These are phyloP conservation scores for Diuraphis noxia DNA, from an alignment of 1,140 invertebrate species.

Conservation along the genomic window DNA sequence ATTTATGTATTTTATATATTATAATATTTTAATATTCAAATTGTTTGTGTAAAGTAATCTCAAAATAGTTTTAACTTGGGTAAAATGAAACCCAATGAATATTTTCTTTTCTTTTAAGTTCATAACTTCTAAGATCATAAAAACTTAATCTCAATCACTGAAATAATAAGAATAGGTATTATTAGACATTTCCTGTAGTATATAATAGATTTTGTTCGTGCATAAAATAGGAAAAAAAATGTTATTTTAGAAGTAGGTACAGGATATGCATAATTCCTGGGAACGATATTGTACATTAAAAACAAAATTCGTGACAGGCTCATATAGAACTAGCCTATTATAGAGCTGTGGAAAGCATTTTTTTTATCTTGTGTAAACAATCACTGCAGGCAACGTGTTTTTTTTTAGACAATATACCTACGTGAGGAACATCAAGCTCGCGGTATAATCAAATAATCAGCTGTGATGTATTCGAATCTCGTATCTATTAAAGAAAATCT, in stretches of 20 bases:
- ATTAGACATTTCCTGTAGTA: background rate
- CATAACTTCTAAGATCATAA: background rate
- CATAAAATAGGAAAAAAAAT: background rate
- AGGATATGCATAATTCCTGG: background rate
- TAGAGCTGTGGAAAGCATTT: background rate
- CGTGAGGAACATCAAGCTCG: background rate
- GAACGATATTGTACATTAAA: constrained; percentile 15
- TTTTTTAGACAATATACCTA: background rate
- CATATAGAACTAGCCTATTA: background rate
- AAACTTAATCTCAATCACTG: background rate
- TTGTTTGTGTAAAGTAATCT: no score
- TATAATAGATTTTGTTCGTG: background rate
- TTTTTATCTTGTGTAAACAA: constrained; percentile 47
- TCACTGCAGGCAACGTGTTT: background rate
- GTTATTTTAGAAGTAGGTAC: background rate
- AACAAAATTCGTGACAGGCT: constrained; percentile 39
- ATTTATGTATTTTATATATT: no score
- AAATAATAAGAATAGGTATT: background rate
- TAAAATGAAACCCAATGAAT: no score
- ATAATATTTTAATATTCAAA: no score
- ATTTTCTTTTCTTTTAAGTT: no score
- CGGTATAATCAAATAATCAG: background rate
- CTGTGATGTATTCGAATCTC: background rate
- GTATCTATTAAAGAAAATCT: constrained; percentile 21
- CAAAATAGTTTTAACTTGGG: no score